phyloP scores from a whole-genome alignment of 1,140 invertebrate species.

The Pseudomyrmex dendroicus region DNA sequence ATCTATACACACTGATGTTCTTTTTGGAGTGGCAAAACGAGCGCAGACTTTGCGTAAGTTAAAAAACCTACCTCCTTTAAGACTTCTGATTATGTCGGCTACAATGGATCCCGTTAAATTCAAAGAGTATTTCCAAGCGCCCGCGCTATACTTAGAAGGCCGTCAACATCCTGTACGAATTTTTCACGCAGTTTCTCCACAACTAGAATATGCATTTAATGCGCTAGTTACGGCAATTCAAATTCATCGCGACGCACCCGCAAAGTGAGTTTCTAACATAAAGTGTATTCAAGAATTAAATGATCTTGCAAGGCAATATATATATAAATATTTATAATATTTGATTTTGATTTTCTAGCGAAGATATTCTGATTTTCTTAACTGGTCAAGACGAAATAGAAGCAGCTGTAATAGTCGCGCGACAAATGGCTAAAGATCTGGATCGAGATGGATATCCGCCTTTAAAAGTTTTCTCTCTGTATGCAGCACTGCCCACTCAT shows the following conservation, averaged over 20 bases:
- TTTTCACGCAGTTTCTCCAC: conserved; percentile 90
- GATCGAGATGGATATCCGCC: conserved; percentile 85
- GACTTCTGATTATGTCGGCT: conserved; percentile 96
- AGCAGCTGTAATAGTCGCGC: conserved; percentile 91
- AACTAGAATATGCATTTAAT: conserved; percentile 94
- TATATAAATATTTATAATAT: neutral
- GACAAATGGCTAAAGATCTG: conserved; percentile 89
- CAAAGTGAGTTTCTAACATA: conserved; percentile 86
- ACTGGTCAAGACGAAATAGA: conserved; percentile 99
- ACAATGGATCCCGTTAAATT: conserved; percentile 98
- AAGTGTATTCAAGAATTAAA: neutral
- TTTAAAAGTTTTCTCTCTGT: conserved; percentile 92
- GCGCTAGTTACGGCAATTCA: conserved; percentile 95
- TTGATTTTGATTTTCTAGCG: conserved; percentile 83
- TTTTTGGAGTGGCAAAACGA: conserved; percentile 93
- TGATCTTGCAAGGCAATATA: neutral
- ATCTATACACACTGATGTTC: conserved; percentile 97
- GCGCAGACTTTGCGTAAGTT: conserved; percentile 90
- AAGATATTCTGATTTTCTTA: conserved; percentile 98
- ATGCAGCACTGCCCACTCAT: conserved; percentile 91
- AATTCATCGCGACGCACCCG: conserved; percentile 93
- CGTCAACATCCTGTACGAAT: conserved; percentile 94
- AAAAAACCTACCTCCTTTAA: conserved; percentile 87
- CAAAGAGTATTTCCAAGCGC: conserved; percentile 94
- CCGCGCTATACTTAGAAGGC: conserved; percentile 95